A percentile compares a stretch with the other conserved stretches of the same genome.
Evolutionary conservation across 2,797 vertebrate species (phyloP).

Genomic region (Neoniphon sammara): DNA sequence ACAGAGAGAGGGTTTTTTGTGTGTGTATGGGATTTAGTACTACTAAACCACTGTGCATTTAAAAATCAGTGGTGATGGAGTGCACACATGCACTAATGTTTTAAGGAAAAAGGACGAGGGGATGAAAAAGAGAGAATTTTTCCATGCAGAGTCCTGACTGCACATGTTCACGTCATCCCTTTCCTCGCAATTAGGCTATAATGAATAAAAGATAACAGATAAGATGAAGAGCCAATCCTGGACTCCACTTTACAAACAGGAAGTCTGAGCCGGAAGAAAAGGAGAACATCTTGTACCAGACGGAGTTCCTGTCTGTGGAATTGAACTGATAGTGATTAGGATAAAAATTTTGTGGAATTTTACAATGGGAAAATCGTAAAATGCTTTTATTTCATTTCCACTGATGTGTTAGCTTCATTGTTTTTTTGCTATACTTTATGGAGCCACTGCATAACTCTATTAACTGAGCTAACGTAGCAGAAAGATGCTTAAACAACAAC

Average conservation of each 20-base stretch:
- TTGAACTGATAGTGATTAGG: too few species aligned
- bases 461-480: constrained; percentile 23
- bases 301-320: too few species aligned
- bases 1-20: too few species aligned
- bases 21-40: neutral
- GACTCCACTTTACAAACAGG: neutral
- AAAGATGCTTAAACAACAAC: constrained; percentile 40
- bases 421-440: constrained; percentile 14
- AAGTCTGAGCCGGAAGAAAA: neutral
- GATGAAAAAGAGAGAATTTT: neutral
- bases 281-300: neutral
- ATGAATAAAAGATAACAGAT: constrained; percentile 4
- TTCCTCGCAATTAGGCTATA: neutral
- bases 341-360: too few species aligned
- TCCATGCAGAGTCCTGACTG: neutral
- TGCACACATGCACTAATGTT: constrained; percentile 9
- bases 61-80: constrained; percentile 38
- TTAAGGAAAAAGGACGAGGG: neutral
- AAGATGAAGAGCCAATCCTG: neutral
- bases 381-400: too few species aligned
- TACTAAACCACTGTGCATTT: neutral
- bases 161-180: too few species aligned
- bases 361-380: too few species aligned
- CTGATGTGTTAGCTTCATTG: too few species aligned
- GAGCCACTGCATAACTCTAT: constrained; percentile 26